Percentiles rank a stretch among this genome's conserved stretches.
phyloP scores from a whole-genome alignment of 2,888 invertebrate species.

The Cryptocheilus praepositus region DNA sequence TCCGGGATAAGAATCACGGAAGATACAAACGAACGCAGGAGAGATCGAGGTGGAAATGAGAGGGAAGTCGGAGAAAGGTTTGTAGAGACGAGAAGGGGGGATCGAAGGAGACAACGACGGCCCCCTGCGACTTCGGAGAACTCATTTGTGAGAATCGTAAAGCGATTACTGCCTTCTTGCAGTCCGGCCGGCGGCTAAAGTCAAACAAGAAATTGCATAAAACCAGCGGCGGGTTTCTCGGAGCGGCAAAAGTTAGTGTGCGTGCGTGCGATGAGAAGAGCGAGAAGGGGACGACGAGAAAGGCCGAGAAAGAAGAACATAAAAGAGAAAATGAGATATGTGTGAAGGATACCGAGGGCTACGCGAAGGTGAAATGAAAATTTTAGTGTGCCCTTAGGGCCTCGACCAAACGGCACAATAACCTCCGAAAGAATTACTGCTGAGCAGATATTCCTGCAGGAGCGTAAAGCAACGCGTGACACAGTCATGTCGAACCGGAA shows the following conservation, averaged over 20 bases:
- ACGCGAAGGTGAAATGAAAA: neutral
- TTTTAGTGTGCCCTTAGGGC: slow-evolving; percentile 4
- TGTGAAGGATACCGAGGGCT: neutral
- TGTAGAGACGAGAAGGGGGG: neutral
- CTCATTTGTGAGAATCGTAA: slow-evolving; percentile 63
- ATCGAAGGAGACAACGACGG: slow-evolving; percentile 11
- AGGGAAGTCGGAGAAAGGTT: slow-evolving; percentile 6
- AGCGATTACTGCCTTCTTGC: slow-evolving; percentile 56
- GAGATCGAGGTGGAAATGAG: slow-evolving; percentile 26
- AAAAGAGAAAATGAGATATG: slow-evolving; percentile 11
- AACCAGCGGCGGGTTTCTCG: slow-evolving; percentile 32
- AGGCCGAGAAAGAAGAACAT: neutral
- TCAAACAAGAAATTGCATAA: slow-evolving; percentile 57
- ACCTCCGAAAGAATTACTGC: no score
- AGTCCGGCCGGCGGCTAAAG: slow-evolving; percentile 42
- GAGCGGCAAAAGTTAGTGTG: slow-evolving; percentile 16
- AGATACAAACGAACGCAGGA: neutral
- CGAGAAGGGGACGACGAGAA: neutral
- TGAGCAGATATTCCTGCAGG: no score
- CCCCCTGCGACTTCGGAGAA: slow-evolving; percentile 57
- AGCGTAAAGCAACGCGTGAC: no score
- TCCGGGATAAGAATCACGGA: neutral
- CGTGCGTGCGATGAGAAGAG: slow-evolving; percentile 8
- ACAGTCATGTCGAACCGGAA: no score
- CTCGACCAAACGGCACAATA: neutral